Percentiles rank a stretch among this genome's conserved stretches.
phyloP scores from a whole-genome alignment of 2,113 vertebrate genomes.

The Pluvialis apricaria region DNA sequence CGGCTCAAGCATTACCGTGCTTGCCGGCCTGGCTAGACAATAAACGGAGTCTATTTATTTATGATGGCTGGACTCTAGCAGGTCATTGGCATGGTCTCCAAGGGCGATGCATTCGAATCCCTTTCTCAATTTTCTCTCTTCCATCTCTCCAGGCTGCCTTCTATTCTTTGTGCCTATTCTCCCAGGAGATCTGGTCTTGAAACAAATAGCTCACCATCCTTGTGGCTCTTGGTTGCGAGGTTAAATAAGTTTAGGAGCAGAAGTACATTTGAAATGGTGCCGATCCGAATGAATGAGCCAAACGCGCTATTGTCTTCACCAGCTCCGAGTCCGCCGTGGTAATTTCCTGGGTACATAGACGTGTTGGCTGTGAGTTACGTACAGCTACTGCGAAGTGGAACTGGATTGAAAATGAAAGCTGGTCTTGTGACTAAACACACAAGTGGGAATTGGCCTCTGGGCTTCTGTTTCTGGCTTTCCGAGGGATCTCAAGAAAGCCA shows the following conservation, averaged over 20 bases:
- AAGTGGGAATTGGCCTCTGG: not conserved
- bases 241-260: slow-evolving; percentile 52
- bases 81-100: slow-evolving; percentile 37
- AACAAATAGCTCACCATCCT: slow-evolving; percentile 13
- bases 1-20: slow-evolving; percentile 35
- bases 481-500: not conserved
- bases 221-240: not conserved
- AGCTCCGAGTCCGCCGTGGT: not conserved
- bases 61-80: slow-evolving; percentile 33
- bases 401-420: not conserved
- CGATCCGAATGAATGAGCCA: not conserved
- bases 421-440: not conserved
- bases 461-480: not conserved
- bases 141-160: slow-evolving; percentile 23
- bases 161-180: slow-evolving; percentile 46
- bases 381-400: not conserved
- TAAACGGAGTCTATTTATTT: slow-evolving; percentile 39
- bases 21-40: slow-evolving; percentile 29
- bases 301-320: not conserved
- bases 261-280: slow-evolving; percentile 2
- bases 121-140: slow-evolving; percentile 5
- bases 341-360: not conserved
- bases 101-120: slow-evolving; percentile 15
- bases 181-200: slow-evolving; percentile 36
- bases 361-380: not conserved